These are phyloP conservation scores for Hoplodrina blanda DNA, from an alignment of 2,888 invertebrate genomes.

Conservation along the genomic window DNA sequence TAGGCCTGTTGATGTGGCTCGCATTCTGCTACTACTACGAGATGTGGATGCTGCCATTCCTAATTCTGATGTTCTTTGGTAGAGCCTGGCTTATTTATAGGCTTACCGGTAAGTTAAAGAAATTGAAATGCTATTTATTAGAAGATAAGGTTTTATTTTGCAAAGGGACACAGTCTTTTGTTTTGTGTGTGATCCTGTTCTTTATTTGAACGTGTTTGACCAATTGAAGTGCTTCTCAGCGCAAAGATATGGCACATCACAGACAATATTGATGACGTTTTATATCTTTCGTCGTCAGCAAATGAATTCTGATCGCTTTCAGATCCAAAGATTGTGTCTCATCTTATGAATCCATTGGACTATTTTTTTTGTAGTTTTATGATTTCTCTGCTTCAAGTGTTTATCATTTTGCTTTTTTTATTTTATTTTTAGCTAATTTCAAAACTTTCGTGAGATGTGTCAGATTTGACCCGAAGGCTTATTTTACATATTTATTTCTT, in stretches of 20 bases:
- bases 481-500: constrained; percentile 74
- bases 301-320: not conserved
- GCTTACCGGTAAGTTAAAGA: constrained; percentile 80
- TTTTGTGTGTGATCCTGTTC: not conserved
- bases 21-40: constrained; percentile 98
- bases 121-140: not conserved
- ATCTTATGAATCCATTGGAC: not conserved
- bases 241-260: not conserved
- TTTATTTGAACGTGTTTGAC: not conserved
- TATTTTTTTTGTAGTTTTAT: not conserved
- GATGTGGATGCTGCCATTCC: constrained; percentile 97
- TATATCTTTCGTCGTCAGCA: not conserved
- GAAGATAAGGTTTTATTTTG: not conserved
- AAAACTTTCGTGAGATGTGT: constrained; percentile 72
- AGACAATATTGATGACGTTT: not conserved
- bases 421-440: constrained; percentile 76
- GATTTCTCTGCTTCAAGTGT: constrained; percentile 21
- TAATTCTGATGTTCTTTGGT: constrained; percentile 95
- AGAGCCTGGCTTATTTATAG: constrained; percentile 88
- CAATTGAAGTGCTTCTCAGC: not conserved
- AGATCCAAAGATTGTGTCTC: not conserved
- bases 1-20: constrained; percentile 96
- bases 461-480: constrained; percentile 75
- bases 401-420: constrained; percentile 41
- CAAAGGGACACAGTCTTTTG: not conserved